phyloP scores from a whole-genome alignment of 1,140 invertebrate genomes.

The Drosophila nasuta region DNA sequence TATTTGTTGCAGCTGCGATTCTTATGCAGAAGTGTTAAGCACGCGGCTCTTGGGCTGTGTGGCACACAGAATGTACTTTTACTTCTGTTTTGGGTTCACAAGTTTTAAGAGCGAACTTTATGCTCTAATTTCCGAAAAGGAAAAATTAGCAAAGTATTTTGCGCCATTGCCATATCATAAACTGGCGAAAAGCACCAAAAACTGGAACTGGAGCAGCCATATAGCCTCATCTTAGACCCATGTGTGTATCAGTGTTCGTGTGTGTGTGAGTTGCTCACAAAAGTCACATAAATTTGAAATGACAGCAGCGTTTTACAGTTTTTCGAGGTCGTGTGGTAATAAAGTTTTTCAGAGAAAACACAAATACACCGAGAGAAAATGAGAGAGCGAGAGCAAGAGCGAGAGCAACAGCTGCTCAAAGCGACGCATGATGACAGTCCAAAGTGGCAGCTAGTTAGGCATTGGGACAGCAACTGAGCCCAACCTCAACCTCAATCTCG shows the following conservation, averaged over 20 bases:
- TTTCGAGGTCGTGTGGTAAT: slow-evolving; percentile 75
- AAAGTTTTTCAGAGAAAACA: slow-evolving; percentile 57
- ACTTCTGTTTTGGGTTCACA: slow-evolving; percentile 28
- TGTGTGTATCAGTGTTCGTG: slow-evolving; percentile 9
- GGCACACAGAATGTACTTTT: slow-evolving; percentile 36
- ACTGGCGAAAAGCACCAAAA: slow-evolving; percentile 52
- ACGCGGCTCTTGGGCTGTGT: slow-evolving; percentile 55
- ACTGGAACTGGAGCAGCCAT: slow-evolving; percentile 50
- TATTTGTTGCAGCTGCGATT: slow-evolving; percentile 63
- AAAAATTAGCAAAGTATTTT: slow-evolving; percentile 82
- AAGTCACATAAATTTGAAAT: slow-evolving; percentile 81
- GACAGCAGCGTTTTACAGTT: slow-evolving; percentile 79
- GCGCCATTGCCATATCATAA: slow-evolving; percentile 80
- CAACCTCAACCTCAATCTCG: neutral
- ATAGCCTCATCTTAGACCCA: slow-evolving; percentile 9
- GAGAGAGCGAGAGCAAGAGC: neutral
- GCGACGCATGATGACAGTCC: slow-evolving; percentile 51
- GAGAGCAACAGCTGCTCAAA: slow-evolving; percentile 50
- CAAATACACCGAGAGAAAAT: neutral
- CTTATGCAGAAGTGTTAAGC: slow-evolving; percentile 73
- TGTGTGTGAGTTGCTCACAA: slow-evolving; percentile 65
- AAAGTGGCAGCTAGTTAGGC: slow-evolving; percentile 49
- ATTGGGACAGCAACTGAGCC: slow-evolving; percentile 23
- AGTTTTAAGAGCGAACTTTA: slow-evolving; percentile 78
- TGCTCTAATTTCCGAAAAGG: slow-evolving; percentile 82